Evolutionary conservation across 2,797 vertebrate species (phyloP).

Genomic region (Knipowitschia caucasica): DNA sequence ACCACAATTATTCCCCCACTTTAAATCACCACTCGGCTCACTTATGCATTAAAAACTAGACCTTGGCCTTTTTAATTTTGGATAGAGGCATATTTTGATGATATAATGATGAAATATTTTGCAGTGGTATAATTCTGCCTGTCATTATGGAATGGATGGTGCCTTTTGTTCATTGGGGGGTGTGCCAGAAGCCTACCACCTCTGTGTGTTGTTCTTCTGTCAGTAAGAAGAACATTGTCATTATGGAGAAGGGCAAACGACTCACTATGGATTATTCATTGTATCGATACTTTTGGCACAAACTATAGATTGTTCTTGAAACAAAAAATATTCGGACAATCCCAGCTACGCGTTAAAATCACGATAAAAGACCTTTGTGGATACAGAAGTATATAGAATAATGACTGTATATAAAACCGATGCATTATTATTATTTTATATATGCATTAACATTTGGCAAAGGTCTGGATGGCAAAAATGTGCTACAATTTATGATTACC

Average conservation of each 20-base stretch:
- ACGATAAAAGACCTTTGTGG: no score
- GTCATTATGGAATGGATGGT: conserved; percentile 1
- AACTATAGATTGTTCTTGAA: neutral
- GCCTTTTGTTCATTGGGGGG: neutral
- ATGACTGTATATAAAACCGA: no score
- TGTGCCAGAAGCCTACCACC: neutral
- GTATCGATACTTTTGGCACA: neutral
- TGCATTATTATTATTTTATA: no score
- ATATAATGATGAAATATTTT: conserved; percentile 3
- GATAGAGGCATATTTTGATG: conserved; percentile 5
- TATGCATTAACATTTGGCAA: no score
- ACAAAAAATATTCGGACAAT: no score
- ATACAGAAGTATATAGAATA: no score
- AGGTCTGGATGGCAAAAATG: no score
- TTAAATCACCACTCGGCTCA: neutral
- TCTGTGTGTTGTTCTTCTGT: neutral
- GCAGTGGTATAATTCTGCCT: neutral
- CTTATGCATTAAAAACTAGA: conserved; percentile 7
- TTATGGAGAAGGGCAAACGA: conserved; percentile 2
- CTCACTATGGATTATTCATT: neutral
- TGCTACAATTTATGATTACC: no score
- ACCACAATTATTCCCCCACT: conserved; percentile 1
- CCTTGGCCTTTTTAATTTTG: conserved; percentile 5
- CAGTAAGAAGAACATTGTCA: neutral
- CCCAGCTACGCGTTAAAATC: no score